Percentiles rank a stretch among this genome's conserved stretches.
Evolutionary conservation across 2,888 invertebrate species (phyloP).

Genomic region (Drosophila affinis): DNA sequence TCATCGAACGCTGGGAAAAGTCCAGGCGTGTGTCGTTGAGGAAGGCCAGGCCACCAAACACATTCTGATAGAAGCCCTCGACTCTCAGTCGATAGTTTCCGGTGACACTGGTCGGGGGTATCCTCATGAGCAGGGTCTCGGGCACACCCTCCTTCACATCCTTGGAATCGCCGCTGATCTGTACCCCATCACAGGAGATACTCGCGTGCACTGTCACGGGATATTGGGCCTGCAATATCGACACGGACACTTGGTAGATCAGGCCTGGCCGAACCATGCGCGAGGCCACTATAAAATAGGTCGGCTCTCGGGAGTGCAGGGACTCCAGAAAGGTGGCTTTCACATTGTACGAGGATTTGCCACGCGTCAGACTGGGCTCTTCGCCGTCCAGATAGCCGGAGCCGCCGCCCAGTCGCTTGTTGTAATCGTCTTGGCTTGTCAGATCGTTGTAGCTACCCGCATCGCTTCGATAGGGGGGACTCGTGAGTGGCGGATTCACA

Average conservation of each 20-base stretch:
- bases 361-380: constrained; percentile 71
- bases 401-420: constrained; percentile 53
- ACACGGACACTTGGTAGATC: constrained; percentile 94
- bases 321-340: constrained; percentile 79
- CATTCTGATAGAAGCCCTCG: constrained; percentile 89
- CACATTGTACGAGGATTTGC: constrained; percentile 77
- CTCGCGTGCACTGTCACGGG: constrained; percentile 94
- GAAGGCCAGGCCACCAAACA: constrained; percentile 94
- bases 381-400: constrained; percentile 41
- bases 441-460: constrained; percentile 65
- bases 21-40: constrained; percentile 92
- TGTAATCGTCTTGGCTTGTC: constrained; percentile 63
- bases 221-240: constrained; percentile 90
- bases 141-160: constrained; percentile 93
- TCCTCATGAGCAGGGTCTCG: constrained; percentile 94
- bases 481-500: constrained; percentile 7
- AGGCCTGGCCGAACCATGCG: constrained; percentile 95
- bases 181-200: constrained; percentile 94
- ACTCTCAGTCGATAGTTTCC: constrained; percentile 94
- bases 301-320: constrained; percentile 83
- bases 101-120: constrained; percentile 92
- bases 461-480: constrained; percentile 64
- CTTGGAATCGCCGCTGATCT: constrained; percentile 92
- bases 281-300: constrained; percentile 96
- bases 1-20: constrained; percentile 96